Evolutionary conservation across 2,888 invertebrate genomes (phyloP).

Genomic region (Siphlonurus alternatus): DNA sequence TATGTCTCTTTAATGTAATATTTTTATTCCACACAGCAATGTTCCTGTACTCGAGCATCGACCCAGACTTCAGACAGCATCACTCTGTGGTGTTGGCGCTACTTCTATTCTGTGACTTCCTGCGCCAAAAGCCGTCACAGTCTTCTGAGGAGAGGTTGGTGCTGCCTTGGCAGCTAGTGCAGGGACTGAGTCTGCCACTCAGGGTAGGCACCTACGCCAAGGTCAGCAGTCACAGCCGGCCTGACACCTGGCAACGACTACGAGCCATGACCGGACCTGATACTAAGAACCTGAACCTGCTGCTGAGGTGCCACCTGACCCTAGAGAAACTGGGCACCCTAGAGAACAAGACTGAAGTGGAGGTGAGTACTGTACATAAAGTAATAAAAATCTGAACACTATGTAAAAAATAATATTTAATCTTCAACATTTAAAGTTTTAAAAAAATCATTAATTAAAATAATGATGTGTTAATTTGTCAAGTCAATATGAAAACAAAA

Average conservation of each 20-base stretch:
- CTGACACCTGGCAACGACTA: neutral
- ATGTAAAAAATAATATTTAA: too few species aligned
- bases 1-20: too few species aligned
- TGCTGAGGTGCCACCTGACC: neutral
- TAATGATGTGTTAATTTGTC: neutral
- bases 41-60: neutral
- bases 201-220: neutral
- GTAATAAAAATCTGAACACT: too few species aligned
- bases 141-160: neutral
- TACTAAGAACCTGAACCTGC: neutral
- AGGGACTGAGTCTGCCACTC: neutral
- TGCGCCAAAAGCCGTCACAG: neutral
- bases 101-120: neutral
- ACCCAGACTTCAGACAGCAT: neutral
- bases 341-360: neutral
- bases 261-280: neutral
- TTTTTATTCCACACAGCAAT: neutral
- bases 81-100: neutral
- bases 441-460: neutral
- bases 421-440: neutral
- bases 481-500: too few species aligned
- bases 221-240: neutral
- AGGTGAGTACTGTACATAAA: neutral
- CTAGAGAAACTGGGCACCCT: neutral
- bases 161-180: neutral